phyloP scores from a whole-genome alignment of 2,888 invertebrate species.

The Perdita meconis region DNA sequence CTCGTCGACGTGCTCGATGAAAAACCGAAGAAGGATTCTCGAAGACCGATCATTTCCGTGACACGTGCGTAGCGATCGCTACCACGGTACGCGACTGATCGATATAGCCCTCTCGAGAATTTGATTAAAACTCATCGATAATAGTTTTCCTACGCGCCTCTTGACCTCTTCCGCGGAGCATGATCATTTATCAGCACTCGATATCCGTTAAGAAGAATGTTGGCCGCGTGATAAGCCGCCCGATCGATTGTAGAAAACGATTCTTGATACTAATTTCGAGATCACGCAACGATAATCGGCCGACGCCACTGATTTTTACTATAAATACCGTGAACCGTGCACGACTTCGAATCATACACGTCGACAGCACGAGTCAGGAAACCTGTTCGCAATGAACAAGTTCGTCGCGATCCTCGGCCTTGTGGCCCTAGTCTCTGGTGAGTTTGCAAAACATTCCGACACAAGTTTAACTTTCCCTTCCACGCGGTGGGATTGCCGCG shows the following conservation, averaged over 20 bases:
- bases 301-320: slow-evolving; percentile 5
- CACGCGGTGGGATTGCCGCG: neutral
- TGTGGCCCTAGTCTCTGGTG: slow-evolving; percentile 40
- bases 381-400: slow-evolving; percentile 22
- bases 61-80: slow-evolving; percentile 35
- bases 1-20: too few relatives aligned
- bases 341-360: neutral
- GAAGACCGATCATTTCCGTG: neutral
- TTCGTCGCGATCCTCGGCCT: slow-evolving; percentile 35
- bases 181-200: slow-evolving; percentile 4
- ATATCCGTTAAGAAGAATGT: slow-evolving; percentile 28
- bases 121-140: slow-evolving; percentile 49
- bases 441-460: slow-evolving; percentile 14
- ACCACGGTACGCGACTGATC: slow-evolving; percentile 21
- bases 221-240: slow-evolving; percentile 21
- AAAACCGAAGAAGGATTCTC: neutral
- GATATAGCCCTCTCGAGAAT: slow-evolving; percentile 39
- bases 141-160: slow-evolving; percentile 42
- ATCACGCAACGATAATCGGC: slow-evolving; percentile 14
- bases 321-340: slow-evolving; percentile 38
- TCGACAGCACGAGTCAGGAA: neutral
- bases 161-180: slow-evolving; percentile 29
- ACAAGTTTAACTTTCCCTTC: neutral
- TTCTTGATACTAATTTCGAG: slow-evolving; percentile 26
- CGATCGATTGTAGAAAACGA: slow-evolving; percentile 17